Base-by-base conservation (phyloP, 2,797 vertebrate genomes). In the Phylloscopus collybita region DNA sequence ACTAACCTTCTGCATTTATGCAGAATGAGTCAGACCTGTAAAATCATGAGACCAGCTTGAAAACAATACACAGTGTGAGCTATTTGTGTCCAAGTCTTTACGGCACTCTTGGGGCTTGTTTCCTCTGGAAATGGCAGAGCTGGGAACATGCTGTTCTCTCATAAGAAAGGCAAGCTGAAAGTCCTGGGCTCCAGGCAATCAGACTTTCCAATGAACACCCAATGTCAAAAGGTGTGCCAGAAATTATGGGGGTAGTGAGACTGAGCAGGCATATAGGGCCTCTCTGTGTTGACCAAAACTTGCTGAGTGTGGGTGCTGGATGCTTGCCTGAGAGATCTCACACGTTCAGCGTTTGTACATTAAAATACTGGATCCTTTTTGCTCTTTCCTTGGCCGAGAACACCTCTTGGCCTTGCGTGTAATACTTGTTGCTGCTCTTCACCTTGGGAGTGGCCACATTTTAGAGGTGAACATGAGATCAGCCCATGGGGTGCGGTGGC, bases 11-110 rank as follows among this genome's bases (percentile, higher is more conserved):
- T 3, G 56, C 89, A 79, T 88, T 90, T 91, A 86, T 40, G 21
- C 3, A 0, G 44, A 72, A 88, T 96, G 92, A 96, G 89, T 93
- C 93, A 97, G 71, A 88, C 61, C 79, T 84, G 61, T 27, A 92
- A 89, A 95, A 94, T 76, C 73, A 82, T 86, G 62, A 93, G 76
- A 86, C 66, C 38, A 64, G 44, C 51, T 86, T 94, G 80, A 95
- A 95, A 97, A 95, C 90, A 91, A 97, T 84, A 88, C 60, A 82
- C 71, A 89, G 84, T 40, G 30, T 2, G 2, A 90, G 57, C 74
- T 96, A 84, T 95, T 94, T 93, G 64, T 76, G 80, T 93, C 51
- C 86, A 53, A 82, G 71, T 60, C 80, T 94, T 91, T 93, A 95
- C 75, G 53, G 74, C 78, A 76, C 91, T 82, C 96, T 34, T 93